These are phyloP conservation scores for Cassiopea andromeda DNA, from an alignment of 30 jellyfish, hydroid and myxozoan species.

Conservation along the genomic window DNA sequence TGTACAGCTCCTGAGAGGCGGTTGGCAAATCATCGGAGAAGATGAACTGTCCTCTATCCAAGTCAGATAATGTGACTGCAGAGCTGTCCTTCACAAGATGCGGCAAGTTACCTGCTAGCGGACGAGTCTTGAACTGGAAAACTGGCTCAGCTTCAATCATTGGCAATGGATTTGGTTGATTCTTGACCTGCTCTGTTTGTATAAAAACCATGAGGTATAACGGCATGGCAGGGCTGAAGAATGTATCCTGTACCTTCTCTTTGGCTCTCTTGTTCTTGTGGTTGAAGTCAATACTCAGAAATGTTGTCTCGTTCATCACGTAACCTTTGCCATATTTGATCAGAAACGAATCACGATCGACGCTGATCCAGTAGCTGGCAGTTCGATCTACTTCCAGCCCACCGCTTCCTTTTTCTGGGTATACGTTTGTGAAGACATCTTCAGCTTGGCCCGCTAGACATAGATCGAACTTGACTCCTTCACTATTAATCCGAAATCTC, in stretches of 20 bases:
- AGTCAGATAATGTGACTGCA: conserved; percentile 23
- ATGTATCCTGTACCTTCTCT: not conserved
- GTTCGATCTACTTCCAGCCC: not conserved
- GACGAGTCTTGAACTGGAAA: conserved; percentile 6
- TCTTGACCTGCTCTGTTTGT: not conserved
- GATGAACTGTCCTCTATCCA: conserved; percentile 18
- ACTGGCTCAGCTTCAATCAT: conserved; percentile 1
- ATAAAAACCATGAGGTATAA: conserved; percentile 4
- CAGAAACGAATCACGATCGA: conserved; percentile 34
- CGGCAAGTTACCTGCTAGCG: conserved; percentile 22
- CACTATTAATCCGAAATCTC: not conserved
- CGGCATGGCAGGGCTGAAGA: conserved; percentile 20
- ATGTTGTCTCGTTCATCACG: conserved; percentile 37
- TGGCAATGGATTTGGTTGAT: not conserved
- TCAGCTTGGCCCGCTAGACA: not conserved
- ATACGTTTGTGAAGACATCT: not conserved
- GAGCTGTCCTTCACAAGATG: conserved; percentile 32
- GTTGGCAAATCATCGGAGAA: conserved; percentile 20
- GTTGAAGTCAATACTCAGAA: not conserved
- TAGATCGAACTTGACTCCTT: not conserved
- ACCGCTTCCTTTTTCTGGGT: not conserved
- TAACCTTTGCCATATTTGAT: conserved; percentile 53
- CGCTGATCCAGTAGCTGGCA: conserved; percentile 48
- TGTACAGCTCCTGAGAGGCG: conserved; percentile 32
- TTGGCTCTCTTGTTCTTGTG: not conserved